Conservation (phyloP, 2,113 vertebrate species). For the Sakesphorus luctuosus region DNA sequence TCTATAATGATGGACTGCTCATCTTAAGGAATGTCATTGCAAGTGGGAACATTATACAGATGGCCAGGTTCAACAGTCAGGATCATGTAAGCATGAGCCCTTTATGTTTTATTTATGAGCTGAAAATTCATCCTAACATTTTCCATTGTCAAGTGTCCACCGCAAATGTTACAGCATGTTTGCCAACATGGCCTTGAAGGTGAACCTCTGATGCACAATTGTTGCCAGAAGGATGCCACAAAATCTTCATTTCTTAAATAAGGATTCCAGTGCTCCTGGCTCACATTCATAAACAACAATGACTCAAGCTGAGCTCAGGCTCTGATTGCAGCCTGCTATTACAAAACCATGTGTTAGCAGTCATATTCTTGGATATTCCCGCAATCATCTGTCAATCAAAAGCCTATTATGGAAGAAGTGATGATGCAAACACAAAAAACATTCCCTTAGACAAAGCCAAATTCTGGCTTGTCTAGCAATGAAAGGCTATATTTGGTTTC, state of each 20-base stretch:
- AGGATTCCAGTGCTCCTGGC: constrained; percentile 37
- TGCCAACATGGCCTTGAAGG: constrained; percentile 58
- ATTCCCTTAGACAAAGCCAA: not conserved
- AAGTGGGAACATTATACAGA: constrained; percentile 73
- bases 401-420: not conserved
- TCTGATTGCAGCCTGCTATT: constrained; percentile 46
- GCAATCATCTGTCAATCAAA: constrained; percentile 46
- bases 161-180: constrained; percentile 69
- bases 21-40: constrained; percentile 60
- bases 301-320: constrained; percentile 46
- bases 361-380: constrained; percentile 49
- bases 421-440: not conserved
- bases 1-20: constrained; percentile 46
- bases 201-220: constrained; percentile 6
- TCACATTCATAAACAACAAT: constrained; percentile 59
- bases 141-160: constrained; percentile 69
- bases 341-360: constrained; percentile 34
- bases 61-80: constrained; percentile 63
- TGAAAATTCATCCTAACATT: constrained; percentile 75
- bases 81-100: constrained; percentile 51
- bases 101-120: constrained; percentile 78
- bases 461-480: not conserved
- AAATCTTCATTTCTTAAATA: constrained; percentile 64
- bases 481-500: not conserved
- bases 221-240: constrained; percentile 66